Conservation (phyloP, 1,140 invertebrate genomes). For the Cotesia vestalis region DNA sequence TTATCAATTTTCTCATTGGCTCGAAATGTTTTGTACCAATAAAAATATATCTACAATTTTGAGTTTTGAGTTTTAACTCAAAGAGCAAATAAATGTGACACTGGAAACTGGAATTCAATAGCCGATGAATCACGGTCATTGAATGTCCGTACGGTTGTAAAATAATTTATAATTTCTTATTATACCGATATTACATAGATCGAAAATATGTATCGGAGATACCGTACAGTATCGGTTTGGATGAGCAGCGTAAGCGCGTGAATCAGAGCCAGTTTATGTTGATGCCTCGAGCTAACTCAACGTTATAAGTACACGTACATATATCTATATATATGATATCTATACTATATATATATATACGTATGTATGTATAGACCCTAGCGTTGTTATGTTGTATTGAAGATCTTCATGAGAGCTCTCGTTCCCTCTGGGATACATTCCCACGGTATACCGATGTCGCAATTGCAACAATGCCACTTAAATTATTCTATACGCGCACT, state of each 20-base stretch:
- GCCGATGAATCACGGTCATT: not conserved
- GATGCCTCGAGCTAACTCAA: constrained; percentile 19
- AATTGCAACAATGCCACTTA: constrained; percentile 56
- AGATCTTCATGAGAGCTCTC: constrained; percentile 28
- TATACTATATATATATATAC: not conserved
- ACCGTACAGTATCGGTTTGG: no score
- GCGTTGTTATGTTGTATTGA: constrained; percentile 8
- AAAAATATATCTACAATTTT: no score
- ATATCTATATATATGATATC: no score
- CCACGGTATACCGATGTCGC: constrained; percentile 55
- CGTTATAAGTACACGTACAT: no score
- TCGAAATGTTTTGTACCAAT: no score
- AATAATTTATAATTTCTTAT: not conserved
- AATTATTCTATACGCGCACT: constrained; percentile 44
- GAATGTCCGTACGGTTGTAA: not conserved
- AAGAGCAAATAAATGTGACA: no score
- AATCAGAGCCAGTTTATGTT: constrained; percentile 21
- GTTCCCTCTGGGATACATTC: constrained; percentile 44
- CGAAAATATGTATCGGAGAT: constrained; percentile 14
- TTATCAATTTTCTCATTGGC: no score
- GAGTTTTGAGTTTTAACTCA: no score
- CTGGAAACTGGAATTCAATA: no score
- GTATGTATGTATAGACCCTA: not conserved
- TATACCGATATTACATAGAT: not conserved
- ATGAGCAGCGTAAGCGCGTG: constrained; percentile 15